These are phyloP conservation scores for Hippopotamyrus pictus DNA, from an alignment of 2,797 vertebrate genomes.

Conservation along the genomic window DNA sequence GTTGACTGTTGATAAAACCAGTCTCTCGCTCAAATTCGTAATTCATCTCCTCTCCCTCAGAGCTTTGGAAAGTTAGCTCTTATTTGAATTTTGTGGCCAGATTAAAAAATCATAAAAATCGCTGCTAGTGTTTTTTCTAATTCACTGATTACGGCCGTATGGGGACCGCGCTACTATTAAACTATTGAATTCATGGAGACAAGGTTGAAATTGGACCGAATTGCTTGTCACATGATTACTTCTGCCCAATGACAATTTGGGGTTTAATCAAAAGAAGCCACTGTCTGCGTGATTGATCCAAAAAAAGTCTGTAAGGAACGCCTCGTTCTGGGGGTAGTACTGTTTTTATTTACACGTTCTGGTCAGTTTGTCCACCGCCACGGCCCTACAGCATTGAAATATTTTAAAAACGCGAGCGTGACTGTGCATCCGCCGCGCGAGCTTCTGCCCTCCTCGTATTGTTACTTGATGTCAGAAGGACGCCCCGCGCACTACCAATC, in stretches of 20 bases:
- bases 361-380: constrained; percentile 58
- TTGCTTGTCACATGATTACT: constrained; percentile 99
- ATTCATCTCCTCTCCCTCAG: constrained; percentile 93
- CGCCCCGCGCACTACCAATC: constrained; percentile 80
- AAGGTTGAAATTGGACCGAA: constrained; percentile 98
- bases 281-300: constrained; percentile 88
- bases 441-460: constrained; percentile 81
- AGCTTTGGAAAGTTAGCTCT: constrained; percentile 77
- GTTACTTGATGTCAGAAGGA: constrained; percentile 85
- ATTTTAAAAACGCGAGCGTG: constrained; percentile 62
- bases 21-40: constrained; percentile 99
- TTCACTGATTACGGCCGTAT: constrained; percentile 89
- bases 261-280: constrained; percentile 94
- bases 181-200: constrained; percentile 97
- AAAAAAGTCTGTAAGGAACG: constrained; percentile 78
- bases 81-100: constrained; percentile 67
- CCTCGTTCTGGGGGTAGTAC: constrained; percentile 76
- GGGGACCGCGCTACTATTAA: constrained; percentile 96
- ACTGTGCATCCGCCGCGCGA: constrained; percentile 61
- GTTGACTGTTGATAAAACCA: constrained; percentile 99
- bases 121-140: constrained; percentile 78
- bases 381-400: constrained; percentile 52
- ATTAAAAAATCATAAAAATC: constrained; percentile 79
- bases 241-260: constrained; percentile 99
- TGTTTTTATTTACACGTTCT: constrained; percentile 93